phyloP scores from a whole-genome alignment of 2,113 vertebrate species.

The Passer montanus region DNA sequence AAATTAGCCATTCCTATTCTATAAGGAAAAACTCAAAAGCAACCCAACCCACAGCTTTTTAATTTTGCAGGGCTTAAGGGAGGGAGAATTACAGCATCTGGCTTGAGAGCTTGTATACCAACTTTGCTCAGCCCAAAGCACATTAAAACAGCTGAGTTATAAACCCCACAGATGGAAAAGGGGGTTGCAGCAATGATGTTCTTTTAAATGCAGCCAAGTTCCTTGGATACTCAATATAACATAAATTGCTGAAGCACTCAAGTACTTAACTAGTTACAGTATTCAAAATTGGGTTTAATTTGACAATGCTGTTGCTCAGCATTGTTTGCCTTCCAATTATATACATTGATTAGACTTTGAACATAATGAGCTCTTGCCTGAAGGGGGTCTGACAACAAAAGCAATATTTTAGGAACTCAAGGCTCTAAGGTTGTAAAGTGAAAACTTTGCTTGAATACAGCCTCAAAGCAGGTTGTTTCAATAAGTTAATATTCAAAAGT shows the following conservation, averaged over 20 bases:
- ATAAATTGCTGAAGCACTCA: slow-evolving; percentile 49
- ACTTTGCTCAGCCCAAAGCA: slow-evolving; percentile 30
- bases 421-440: neutral
- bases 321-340: slow-evolving; percentile 65
- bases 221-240: slow-evolving; percentile 2
- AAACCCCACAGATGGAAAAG: slow-evolving; percentile 42
- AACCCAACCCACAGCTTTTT: neutral
- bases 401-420: slow-evolving; percentile 31
- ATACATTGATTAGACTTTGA: slow-evolving; percentile 56
- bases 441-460: slow-evolving; percentile 2
- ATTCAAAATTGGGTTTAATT: slow-evolving; percentile 49
- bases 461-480: neutral
- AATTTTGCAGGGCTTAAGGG: neutral
- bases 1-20: neutral
- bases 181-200: neutral
- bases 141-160: slow-evolving; percentile 49
- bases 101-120: neutral
- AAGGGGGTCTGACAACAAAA: slow-evolving; percentile 46
- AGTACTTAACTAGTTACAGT: slow-evolving; percentile 48
- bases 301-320: slow-evolving; percentile 47
- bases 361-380: slow-evolving; percentile 54
- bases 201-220: slow-evolving; percentile 33
- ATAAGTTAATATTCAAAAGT: slow-evolving; percentile 6
- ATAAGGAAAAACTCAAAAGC: neutral
- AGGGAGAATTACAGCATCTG: slow-evolving; percentile 18